These are phyloP conservation scores for Anastrepha ludens DNA, from an alignment of 1,140 invertebrate species.

Conservation along the genomic window DNA sequence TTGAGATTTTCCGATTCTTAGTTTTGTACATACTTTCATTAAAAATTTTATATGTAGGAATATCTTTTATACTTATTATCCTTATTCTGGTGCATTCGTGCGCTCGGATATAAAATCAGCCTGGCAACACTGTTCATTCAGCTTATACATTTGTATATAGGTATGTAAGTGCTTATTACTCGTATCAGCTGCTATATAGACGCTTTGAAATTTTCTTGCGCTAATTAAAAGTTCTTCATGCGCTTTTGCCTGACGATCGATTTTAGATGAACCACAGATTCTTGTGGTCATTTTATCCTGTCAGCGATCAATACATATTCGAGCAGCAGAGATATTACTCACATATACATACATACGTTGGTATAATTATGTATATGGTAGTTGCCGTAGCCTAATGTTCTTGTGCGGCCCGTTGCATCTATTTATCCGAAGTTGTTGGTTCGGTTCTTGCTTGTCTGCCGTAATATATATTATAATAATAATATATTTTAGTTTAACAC, in stretches of 20 bases:
- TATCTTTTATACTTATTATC: no score
- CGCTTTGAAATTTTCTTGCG: background rate
- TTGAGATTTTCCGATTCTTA: no score
- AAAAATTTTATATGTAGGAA: no score
- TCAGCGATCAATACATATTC: background rate
- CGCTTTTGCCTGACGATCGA: background rate
- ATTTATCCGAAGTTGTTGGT: no score
- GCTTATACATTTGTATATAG: background rate
- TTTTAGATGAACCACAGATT: constrained; percentile 24
- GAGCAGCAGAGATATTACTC: background rate
- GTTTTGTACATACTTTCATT: no score
- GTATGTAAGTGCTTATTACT: background rate
- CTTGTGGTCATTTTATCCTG: background rate
- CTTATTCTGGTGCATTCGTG: no score
- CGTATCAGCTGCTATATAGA: background rate
- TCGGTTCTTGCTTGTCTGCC: no score
- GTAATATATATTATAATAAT: no score
- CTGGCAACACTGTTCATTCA: background rate
- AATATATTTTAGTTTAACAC: no score
- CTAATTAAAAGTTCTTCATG: constrained; percentile 42
- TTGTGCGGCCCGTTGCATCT: no score
- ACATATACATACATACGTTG: background rate
- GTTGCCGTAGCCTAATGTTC: no score
- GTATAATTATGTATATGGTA: background rate
- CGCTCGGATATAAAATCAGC: no score